Base-by-base conservation (phyloP, 53 echinoderm and acorn worm species). In the Glandiceps talaboti region DNA sequence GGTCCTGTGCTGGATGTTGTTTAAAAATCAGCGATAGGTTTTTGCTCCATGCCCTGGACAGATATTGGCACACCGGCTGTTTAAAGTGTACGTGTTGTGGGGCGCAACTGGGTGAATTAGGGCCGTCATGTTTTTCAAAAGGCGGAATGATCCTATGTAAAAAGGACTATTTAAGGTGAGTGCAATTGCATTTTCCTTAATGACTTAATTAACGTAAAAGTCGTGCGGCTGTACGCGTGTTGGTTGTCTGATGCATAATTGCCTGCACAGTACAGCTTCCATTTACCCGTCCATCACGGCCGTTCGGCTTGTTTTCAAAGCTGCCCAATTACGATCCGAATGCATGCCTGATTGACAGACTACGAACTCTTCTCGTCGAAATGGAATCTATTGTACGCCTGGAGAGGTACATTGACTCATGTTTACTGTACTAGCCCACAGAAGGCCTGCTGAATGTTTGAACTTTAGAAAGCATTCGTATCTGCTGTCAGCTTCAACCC, bases 31-130 rank as follows among this genome's bases (percentile, higher is more conserved):
- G 90, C 78, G 97, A 97, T 77, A 82, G 97, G 33, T 93, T 97
- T 84, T 89, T 97, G 33, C 87, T 97, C 29, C 91, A 93, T 78
- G 97, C 97, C 1, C 88, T 91, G 64, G 97, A 97, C 77, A 93
- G 93, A 78, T 97, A 88, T 80, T 97, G 97, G 97, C 97, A 97
- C 79, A 97, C 97, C 79, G 97, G 97, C 29, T 97, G 97, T 79
- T 85, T 97, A 1, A 97, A 97, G 75, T 97, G 97, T 74, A 87
- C 97, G 33, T 91, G 91, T 74, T 97, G 97, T 82, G 93, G 80
- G 30, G 89, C 93, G 32, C 97, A 97, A 33, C 87, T 97, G 0
- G 92, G 91, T 0, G 93, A 97, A 30, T 89, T 97, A 75, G 97
- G 97, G 6, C 87, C 91, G 32, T 97, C 97, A 31, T 97, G 97